Percentiles rank a stretch among this genome's conserved stretches.
Conservation (phyloP, 2,113 vertebrate genomes). For the Eubucco bourcierii region DNA sequence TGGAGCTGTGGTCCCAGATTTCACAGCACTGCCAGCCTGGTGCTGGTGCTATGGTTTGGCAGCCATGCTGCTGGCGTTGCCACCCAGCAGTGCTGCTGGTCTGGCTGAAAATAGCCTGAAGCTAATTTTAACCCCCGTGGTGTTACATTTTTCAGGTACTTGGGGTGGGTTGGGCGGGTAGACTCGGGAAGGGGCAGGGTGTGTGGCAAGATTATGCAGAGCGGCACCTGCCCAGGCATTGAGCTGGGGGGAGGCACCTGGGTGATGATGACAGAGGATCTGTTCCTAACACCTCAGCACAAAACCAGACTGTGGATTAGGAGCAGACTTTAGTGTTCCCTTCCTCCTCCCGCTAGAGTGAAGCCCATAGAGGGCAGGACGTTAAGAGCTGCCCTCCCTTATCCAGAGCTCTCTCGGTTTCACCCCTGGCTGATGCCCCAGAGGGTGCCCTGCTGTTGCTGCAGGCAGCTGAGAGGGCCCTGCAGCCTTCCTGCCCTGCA, state of each 20-base stretch:
- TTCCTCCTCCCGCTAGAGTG: background rate
- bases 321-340: constrained; percentile 63
- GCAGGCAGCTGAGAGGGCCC: background rate
- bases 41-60: background rate
- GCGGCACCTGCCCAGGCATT: accelerated
- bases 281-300: background rate
- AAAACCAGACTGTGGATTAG: constrained; percentile 29
- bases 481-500: background rate
- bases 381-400: constrained; percentile 14
- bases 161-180: background rate
- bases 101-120: background rate
- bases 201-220: background rate
- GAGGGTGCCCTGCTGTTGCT: background rate
- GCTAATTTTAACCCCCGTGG: background rate
- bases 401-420: background rate
- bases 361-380: background rate
- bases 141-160: background rate
- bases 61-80: background rate
- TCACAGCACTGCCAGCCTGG: accelerated
- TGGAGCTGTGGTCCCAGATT: background rate
- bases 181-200: background rate
- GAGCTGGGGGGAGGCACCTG: background rate
- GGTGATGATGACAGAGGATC: background rate
- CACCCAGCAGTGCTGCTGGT: background rate
- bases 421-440: background rate